phyloP scores from a whole-genome alignment of 2,888 invertebrate species.

The Heteropelma amictum region DNA sequence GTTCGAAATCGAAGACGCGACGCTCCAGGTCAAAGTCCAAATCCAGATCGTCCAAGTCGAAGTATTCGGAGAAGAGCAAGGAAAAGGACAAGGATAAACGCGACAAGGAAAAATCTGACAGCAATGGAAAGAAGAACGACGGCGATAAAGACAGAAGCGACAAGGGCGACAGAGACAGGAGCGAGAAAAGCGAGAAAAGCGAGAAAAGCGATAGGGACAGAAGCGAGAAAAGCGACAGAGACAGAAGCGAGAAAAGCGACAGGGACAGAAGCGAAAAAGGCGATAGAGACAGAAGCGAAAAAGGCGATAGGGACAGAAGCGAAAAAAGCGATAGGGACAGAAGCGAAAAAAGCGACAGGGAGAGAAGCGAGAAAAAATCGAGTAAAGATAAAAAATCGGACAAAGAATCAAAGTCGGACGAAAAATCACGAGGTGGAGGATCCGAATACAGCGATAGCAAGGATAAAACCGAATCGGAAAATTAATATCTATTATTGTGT shows the following conservation, averaged over 20 bases:
- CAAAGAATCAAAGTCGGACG: conserved; percentile 66
- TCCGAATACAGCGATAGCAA: conserved; percentile 64
- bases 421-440: conserved; percentile 63
- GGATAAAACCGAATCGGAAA: conserved; percentile 66
- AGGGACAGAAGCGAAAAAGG: conserved; percentile 73
- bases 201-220: no score
- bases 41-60: conserved; percentile 75
- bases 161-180: conserved; percentile 63
- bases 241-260: no score
- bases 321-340: conserved; percentile 74
- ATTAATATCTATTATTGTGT: conserved; percentile 47
- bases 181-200: conserved; percentile 72
- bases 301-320: conserved; percentile 69
- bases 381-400: conserved; percentile 70
- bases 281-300: conserved; percentile 71
- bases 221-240: no score
- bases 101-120: conserved; percentile 70
- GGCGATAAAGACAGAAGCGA: conserved; percentile 61
- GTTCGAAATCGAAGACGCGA: conserved; percentile 79
- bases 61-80: conserved; percentile 74
- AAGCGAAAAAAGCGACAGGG: conserved; percentile 76
- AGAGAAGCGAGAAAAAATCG: conserved; percentile 69
- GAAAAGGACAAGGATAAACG: conserved; percentile 72
- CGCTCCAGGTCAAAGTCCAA: conserved; percentile 79
- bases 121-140: conserved; percentile 74